A percentile compares a stretch with the other conserved stretches of the same genome.
These are phyloP conservation scores for Poliocrania exsul DNA, from an alignment of 2,797 vertebrate genomes.

Conservation along the genomic window DNA sequence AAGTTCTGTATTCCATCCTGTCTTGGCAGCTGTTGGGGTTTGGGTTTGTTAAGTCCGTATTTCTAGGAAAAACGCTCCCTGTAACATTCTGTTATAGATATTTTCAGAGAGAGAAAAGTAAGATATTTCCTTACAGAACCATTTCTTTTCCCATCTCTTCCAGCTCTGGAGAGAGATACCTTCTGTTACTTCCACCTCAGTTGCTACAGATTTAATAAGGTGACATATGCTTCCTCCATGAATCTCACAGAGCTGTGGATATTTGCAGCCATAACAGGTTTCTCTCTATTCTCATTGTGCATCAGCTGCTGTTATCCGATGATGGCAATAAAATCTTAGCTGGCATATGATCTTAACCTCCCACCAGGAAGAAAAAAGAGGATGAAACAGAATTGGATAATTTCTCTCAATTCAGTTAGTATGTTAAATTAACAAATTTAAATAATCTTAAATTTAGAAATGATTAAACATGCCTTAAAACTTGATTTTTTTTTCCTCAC, in stretches of 20 bases:
- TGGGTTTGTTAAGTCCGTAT: neutral
- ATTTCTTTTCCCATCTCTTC: constrained; percentile 14
- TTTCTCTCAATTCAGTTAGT: neutral
- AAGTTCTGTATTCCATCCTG: neutral
- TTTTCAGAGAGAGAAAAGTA: constrained; percentile 26
- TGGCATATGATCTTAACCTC: constrained; percentile 11
- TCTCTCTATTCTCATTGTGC: constrained; percentile 35
- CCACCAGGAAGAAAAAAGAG: neutral
- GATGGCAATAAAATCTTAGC: constrained; percentile 34
- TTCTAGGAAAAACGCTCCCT: constrained; percentile 1
- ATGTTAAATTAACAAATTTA: neutral
- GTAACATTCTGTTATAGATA: constrained; percentile 11
- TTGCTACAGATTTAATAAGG: constrained; percentile 55
- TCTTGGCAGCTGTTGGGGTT: neutral
- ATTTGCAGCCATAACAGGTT: constrained; percentile 52
- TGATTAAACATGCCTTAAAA: neutral
- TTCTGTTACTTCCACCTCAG: constrained; percentile 60
- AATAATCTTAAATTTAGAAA: neutral
- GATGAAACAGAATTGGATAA: neutral
- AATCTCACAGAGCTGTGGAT: constrained; percentile 27
- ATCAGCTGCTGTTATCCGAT: constrained; percentile 38
- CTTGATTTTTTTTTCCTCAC: neutral
- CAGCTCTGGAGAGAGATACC: constrained; percentile 36
- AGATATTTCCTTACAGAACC: constrained; percentile 15
- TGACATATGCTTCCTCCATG: constrained; percentile 49